Percentiles rank a stretch among this genome's conserved stretches.
Conservation (phyloP, 2,888 invertebrate species). For the Ypsolopha scabrella region DNA sequence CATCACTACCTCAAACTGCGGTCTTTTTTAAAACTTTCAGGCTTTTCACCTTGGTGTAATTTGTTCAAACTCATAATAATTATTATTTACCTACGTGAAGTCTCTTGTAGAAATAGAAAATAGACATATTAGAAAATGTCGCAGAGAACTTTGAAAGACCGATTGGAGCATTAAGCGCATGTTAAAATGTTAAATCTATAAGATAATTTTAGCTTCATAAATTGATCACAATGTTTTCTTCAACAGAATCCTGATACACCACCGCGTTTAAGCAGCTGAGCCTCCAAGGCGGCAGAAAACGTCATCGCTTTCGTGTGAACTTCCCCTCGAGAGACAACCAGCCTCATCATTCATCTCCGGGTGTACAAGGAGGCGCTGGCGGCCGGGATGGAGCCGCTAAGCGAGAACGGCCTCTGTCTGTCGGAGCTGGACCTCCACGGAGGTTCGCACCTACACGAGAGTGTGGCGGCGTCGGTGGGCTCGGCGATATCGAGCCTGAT, state of each 20-base stretch:
- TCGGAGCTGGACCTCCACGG: conserved; percentile 76
- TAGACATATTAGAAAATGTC: too few species aligned
- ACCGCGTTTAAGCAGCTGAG: neutral
- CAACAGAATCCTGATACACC: neutral
- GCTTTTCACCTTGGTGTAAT: too few species aligned
- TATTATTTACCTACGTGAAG: too few species aligned
- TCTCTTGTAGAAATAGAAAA: too few species aligned
- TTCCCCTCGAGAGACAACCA: conserved; percentile 19
- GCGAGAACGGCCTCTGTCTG: conserved; percentile 78
- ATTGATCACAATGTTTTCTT: neutral
- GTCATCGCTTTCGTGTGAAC: neutral
- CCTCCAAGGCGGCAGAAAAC: neutral
- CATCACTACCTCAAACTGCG: too few species aligned
- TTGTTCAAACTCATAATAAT: too few species aligned
- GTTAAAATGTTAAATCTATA: too few species aligned
- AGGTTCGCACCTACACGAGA: conserved; percentile 58
- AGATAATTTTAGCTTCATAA: too few species aligned
- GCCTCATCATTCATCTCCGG: conserved; percentile 66
- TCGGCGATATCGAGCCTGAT: conserved; percentile 68
- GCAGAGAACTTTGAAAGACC: too few species aligned
- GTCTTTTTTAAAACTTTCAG: too few species aligned
- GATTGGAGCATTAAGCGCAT: too few species aligned
- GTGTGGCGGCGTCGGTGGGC: conserved; percentile 64
- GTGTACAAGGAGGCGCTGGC: conserved; percentile 72
- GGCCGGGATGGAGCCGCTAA: conserved; percentile 77